A percentile compares a stretch with the other conserved stretches of the same genome.
Evolutionary conservation across 1,140 invertebrate genomes (phyloP).

Genomic region (Aricia agestis): DNA sequence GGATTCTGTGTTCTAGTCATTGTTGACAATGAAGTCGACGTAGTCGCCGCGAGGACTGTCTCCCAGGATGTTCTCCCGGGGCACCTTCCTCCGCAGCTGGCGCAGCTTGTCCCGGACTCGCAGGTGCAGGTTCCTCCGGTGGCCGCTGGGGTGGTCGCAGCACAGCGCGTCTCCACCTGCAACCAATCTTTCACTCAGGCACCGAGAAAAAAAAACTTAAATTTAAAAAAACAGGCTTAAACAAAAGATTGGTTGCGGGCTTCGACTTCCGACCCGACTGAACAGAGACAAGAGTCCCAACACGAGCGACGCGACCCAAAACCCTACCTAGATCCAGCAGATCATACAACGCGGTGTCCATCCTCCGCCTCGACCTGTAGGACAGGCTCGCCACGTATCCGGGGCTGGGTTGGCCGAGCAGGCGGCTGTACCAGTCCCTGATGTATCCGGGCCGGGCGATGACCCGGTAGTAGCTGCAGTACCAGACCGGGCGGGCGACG

Average conservation of each 20-base stretch:
- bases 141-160: slow-evolving; percentile 58
- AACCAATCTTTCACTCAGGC: slow-evolving; percentile 58
- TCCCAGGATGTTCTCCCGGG: slow-evolving; percentile 56
- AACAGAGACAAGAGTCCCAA: not conserved
- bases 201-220: slow-evolving; percentile 21
- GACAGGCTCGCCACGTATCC: slow-evolving; percentile 54
- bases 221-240: slow-evolving; percentile 16
- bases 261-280: not conserved
- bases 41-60: slow-evolving; percentile 51
- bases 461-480: slow-evolving; percentile 50
- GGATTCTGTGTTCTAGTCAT: slow-evolving; percentile 40
- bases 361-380: slow-evolving; percentile 52
- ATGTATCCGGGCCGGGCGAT: slow-evolving; percentile 32
- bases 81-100: slow-evolving; percentile 43
- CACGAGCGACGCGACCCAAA: not conserved
- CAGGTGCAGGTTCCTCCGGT: slow-evolving; percentile 54
- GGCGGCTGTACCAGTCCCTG: slow-evolving; percentile 39
- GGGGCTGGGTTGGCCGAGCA: slow-evolving; percentile 52
- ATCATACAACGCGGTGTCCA: slow-evolving; percentile 51
- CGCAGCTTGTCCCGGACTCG: slow-evolving; percentile 49
- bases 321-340: slow-evolving; percentile 52
- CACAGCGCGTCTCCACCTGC: slow-evolving; percentile 69
- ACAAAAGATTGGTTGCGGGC: slow-evolving; percentile 51
- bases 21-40: slow-evolving; percentile 64
- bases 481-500: slow-evolving; percentile 43